These are phyloP conservation scores for Nebria ingens DNA, from an alignment of 1,140 invertebrate genomes.

Conservation along the genomic window DNA sequence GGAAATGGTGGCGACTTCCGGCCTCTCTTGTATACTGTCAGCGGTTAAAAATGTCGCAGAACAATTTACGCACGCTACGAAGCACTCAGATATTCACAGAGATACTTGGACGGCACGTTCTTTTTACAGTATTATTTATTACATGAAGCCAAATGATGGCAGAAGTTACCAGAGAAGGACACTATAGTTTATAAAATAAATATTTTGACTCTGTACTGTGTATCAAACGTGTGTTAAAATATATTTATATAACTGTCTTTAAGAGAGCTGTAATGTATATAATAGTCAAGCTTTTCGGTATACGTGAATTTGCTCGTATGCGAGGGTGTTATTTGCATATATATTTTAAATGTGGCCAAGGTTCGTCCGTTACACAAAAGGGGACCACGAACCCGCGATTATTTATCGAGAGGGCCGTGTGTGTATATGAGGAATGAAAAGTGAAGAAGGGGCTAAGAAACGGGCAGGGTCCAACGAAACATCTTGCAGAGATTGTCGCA, in stretches of 20 bases:
- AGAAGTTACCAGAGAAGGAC: no score
- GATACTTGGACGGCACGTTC: no score
- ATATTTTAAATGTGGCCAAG: conserved; percentile 33
- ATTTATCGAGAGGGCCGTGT: conserved; percentile 28
- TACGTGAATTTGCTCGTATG: neutral
- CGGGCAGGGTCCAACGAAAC: conserved; percentile 18
- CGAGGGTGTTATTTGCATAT: conserved; percentile 30
- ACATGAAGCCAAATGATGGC: no score
- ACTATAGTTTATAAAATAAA: no score
- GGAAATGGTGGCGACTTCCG: conserved; percentile 21
- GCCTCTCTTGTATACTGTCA: neutral
- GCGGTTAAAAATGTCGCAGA: neutral
- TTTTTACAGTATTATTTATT: no score
- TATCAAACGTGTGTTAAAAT: no score
- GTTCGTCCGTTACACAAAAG: no score
- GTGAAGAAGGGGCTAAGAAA: conserved; percentile 14
- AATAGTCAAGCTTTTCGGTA: neutral
- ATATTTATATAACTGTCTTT: no score
- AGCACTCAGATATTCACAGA: no score
- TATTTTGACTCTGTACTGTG: no score
- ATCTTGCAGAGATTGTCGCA: conserved; percentile 19
- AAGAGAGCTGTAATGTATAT: no score
- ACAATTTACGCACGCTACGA: no score
- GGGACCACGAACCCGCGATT: conserved; percentile 31
- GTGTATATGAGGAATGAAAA: conserved; percentile 13